phyloP scores from a whole-genome alignment of 2,113 vertebrate species.

The Calypte anna region DNA sequence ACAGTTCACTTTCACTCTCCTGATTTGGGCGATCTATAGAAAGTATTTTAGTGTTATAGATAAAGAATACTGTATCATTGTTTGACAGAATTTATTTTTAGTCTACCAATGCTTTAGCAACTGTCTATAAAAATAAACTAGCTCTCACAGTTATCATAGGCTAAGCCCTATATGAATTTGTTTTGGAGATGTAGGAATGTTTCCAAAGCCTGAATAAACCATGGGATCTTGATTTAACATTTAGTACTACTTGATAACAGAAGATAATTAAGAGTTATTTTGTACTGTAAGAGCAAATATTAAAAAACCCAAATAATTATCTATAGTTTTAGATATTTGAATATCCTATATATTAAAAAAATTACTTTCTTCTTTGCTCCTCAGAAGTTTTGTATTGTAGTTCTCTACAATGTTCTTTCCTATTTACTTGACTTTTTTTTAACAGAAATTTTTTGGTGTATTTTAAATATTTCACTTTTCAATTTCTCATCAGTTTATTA shows the following conservation, averaged over 20 bases:
- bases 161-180: constrained; percentile 43
- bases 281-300: background rate
- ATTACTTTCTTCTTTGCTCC: background rate
- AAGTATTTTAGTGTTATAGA: constrained; percentile 34
- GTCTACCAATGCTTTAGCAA: constrained; percentile 73
- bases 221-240: constrained; percentile 37
- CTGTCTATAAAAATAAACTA: constrained; percentile 71
- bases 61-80: constrained; percentile 30
- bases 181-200: constrained; percentile 60
- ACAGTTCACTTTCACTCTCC: background rate
- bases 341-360: background rate
- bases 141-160: constrained; percentile 20
- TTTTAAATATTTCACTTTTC: background rate
- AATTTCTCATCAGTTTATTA: background rate
- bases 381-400: background rate
- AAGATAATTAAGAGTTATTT: constrained; percentile 21
- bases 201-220: constrained; percentile 47
- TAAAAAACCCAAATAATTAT: background rate
- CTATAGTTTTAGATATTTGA: background rate
- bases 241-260: constrained; percentile 4
- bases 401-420: background rate
- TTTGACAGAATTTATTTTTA: constrained; percentile 71
- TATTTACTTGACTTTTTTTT: background rate
- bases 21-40: constrained; percentile 42
- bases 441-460: background rate